phyloP scores from a whole-genome alignment of 2,113 vertebrate genomes.

The Cyanistes caeruleus region DNA sequence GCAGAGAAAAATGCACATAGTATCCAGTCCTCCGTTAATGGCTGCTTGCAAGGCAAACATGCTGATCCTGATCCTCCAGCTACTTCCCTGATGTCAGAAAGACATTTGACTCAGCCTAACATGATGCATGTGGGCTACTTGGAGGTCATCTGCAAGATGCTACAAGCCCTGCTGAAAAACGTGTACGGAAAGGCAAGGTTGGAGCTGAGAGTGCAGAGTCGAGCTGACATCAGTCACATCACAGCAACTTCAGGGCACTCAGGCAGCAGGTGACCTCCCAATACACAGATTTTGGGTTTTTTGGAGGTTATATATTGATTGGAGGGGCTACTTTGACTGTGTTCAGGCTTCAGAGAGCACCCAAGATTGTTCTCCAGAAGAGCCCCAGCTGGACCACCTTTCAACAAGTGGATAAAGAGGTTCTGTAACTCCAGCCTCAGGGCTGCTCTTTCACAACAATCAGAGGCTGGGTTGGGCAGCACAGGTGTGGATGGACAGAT shows the following conservation, averaged over 20 bases:
- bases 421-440: not conserved
- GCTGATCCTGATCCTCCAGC: not conserved
- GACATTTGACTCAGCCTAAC: not conserved
- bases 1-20: not conserved
- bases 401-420: not conserved
- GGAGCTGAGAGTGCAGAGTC: not conserved
- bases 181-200: not conserved
- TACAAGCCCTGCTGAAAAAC: not conserved
- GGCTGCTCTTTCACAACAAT: not conserved
- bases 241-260: not conserved
- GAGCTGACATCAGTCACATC: accelerated
- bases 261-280: not conserved
- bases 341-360: not conserved
- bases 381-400: not conserved
- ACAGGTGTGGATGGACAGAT: not conserved
- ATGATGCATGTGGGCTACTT: not conserved
- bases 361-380: not conserved
- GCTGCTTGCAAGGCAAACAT: not conserved
- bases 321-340: not conserved
- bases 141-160: not conserved
- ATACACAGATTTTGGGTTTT: not conserved
- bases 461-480: not conserved
- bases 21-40: not conserved
- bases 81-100: not conserved
- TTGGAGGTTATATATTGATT: not conserved